phyloP scores from a whole-genome alignment of 2,113 vertebrate species.

The Planiliza haematocheilus region DNA sequence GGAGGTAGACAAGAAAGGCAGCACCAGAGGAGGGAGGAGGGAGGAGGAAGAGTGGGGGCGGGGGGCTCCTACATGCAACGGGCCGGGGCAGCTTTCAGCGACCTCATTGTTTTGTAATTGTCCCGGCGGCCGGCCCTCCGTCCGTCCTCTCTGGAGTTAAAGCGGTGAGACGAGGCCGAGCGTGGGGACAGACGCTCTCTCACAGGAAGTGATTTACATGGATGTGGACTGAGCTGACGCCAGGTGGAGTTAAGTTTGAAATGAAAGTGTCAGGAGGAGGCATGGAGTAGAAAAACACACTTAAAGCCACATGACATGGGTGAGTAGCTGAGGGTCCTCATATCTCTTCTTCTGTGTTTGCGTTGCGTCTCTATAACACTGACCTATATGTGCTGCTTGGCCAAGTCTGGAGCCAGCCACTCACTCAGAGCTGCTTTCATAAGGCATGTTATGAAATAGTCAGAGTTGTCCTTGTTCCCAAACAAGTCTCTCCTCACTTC shows the following conservation, averaged over 20 bases:
- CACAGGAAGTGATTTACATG: not conserved
- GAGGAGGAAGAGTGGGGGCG: not conserved
- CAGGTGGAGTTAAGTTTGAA: conserved; percentile 21
- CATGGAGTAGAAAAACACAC: conserved; percentile 56
- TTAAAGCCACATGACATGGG: conserved; percentile 73
- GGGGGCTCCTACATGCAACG: conserved; percentile 36
- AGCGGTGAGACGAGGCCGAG: conserved; percentile 35
- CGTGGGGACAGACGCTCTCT: conserved; percentile 28
- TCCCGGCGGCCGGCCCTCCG: no score
- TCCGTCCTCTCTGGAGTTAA: conserved; percentile 56
- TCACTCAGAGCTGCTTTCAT: conserved; percentile 58
- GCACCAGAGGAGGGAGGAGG: not conserved
- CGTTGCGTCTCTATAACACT: conserved; percentile 42
- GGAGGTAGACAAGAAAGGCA: conserved; percentile 52
- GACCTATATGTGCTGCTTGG: conserved; percentile 66
- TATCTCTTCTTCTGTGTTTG: not conserved
- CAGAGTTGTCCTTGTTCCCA: conserved; percentile 21
- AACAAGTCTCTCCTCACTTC: not conserved
- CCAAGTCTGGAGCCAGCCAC: conserved; percentile 31
- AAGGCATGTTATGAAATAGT: conserved; percentile 69
- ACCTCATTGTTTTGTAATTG: conserved; percentile 82
- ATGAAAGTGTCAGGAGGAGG: conserved; percentile 12
- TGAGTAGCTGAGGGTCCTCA: conserved; percentile 62
- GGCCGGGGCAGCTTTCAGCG: conserved; percentile 57
- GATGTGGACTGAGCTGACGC: conserved; percentile 11